Conservation (phyloP, 2,797 vertebrate genomes). For the Pseudotriccus pelzelni region DNA sequence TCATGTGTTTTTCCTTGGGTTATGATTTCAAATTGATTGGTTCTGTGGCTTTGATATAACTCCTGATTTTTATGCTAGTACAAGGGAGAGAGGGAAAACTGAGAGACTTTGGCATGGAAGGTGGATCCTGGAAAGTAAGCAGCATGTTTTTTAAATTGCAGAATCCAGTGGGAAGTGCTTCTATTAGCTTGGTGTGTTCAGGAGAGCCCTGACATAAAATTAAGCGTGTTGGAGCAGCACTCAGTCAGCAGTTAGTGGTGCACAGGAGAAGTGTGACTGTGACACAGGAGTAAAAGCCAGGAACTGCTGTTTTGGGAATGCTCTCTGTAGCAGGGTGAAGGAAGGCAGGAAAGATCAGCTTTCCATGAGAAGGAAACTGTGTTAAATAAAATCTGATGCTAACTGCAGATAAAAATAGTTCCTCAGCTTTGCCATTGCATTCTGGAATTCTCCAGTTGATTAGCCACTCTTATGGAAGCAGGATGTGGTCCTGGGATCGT, state of each 20-base stretch:
- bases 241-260: neutral
- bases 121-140: neutral
- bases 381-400: neutral
- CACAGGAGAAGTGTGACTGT: neutral
- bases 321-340: neutral
- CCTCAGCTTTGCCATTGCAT: neutral
- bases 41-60: neutral
- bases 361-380: neutral
- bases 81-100: neutral
- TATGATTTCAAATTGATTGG: neutral
- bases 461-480: neutral
- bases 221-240: neutral
- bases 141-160: neutral
- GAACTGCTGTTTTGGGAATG: neutral
- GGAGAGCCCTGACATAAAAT: neutral
- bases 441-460: neutral
- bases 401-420: neutral
- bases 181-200: neutral
- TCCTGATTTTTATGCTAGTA: neutral
- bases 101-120: neutral
- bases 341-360: neutral
- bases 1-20: neutral
- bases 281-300: neutral
- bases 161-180: neutral
- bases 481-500: neutral